Conservation (phyloP, 2,888 invertebrate species). For the Pristionchus exspectatus region DNA sequence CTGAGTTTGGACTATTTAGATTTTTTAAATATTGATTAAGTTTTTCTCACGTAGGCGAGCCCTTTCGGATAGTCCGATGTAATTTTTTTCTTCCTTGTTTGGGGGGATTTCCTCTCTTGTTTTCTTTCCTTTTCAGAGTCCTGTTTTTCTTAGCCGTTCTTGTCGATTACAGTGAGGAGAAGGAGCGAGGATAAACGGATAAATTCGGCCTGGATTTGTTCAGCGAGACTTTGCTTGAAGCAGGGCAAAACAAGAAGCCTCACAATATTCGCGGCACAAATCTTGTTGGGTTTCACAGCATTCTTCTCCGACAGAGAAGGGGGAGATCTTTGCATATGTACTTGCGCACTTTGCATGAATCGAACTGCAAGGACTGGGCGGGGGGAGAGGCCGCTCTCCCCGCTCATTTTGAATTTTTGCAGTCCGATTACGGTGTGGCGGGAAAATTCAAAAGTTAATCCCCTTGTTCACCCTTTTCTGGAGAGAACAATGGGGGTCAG, state of each 20-base stretch:
- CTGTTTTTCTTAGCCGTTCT: slow-evolving; percentile 3
- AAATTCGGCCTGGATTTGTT: neutral
- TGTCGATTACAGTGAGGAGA: neutral
- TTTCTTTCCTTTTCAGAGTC: neutral
- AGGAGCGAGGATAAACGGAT: slow-evolving; percentile 25
- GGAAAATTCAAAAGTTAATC: no score
- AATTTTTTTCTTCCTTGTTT: neutral
- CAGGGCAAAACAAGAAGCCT: slow-evolving; percentile 16
- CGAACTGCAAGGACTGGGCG: no score
- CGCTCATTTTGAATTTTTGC: no score
- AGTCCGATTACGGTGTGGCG: no score
- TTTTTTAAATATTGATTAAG: neutral
- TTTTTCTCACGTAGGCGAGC: neutral
- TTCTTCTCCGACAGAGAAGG: no score
- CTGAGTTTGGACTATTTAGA: neutral
- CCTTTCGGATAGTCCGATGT: neutral
- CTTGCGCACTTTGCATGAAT: no score
- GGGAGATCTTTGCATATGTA: no score
- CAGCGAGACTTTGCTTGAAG: neutral
- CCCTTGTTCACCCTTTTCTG: no score
- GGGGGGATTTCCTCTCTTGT: neutral
- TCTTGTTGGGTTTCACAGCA: slow-evolving; percentile 5
- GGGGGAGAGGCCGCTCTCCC: no score
- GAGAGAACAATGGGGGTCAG: no score
- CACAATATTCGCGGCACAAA: neutral